Percentiles rank a stretch among this genome's conserved stretches.
Evolutionary conservation across 2,888 invertebrate species (phyloP).

Genomic region (Phrixothrix hirtus): DNA sequence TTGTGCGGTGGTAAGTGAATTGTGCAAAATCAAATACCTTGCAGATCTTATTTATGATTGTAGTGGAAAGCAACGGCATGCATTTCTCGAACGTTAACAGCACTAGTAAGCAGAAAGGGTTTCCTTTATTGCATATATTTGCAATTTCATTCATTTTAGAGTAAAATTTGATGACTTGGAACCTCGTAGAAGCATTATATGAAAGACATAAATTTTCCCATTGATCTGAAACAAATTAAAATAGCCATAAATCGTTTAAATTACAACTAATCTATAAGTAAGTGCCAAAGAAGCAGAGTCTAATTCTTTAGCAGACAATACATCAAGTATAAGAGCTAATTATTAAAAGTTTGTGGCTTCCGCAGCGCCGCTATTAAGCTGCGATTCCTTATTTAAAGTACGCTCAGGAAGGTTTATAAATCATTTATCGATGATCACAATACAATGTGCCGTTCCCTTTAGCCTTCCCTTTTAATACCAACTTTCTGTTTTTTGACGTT

Average conservation of each 20-base stretch:
- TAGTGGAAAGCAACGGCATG: constrained; percentile 14
- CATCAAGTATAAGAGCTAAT: constrained; percentile 38
- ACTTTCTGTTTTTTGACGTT: constrained; percentile 30
- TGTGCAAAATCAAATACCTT: constrained; percentile 12
- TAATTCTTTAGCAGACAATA: constrained; percentile 36
- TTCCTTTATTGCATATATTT: constrained; percentile 5
- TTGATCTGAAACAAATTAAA: constrained; percentile 41
- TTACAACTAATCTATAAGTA: constrained; percentile 26
- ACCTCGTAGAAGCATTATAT: constrained; percentile 17
- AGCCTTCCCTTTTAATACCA: constrained; percentile 26
- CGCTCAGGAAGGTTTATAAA: constrained; percentile 34
- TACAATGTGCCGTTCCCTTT: constrained; percentile 29
- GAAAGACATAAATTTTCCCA: constrained; percentile 36
- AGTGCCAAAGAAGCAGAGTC: constrained; percentile 26
- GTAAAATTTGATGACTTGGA: constrained; percentile 15
- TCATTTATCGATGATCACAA: constrained; percentile 35
- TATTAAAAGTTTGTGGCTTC: constrained; percentile 39
- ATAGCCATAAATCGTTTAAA: constrained; percentile 36
- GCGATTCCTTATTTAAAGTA: constrained; percentile 36
- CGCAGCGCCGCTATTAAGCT: constrained; percentile 38
- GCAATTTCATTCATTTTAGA: constrained; percentile 1
- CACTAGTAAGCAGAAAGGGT: background rate
- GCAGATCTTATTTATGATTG: constrained; percentile 16
- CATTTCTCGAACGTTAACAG: no score
- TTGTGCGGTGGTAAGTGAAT: constrained; percentile 6